These are phyloP conservation scores for Lepus timidus DNA, from an alignment of 2,113 vertebrate species.

Conservation along the genomic window DNA sequence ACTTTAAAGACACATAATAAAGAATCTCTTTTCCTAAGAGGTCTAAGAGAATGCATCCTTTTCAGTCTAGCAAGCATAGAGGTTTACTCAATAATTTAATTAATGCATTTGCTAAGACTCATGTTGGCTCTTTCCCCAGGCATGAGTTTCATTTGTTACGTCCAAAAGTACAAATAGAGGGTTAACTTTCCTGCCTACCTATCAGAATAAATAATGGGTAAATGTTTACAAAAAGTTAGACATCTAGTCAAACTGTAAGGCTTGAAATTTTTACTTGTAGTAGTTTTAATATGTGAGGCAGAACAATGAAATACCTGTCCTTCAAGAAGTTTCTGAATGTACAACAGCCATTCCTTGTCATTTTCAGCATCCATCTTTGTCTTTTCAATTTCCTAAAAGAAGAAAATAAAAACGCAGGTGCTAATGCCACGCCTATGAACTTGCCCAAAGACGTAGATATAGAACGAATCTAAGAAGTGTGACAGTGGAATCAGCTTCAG, in stretches of 20 bases:
- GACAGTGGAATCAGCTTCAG: neutral
- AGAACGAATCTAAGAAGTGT: neutral
- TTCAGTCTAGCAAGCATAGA: constrained; percentile 83
- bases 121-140: constrained; percentile 74
- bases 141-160: constrained; percentile 80
- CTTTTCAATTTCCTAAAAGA: constrained; percentile 87
- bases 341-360: constrained; percentile 92
- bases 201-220: constrained; percentile 63
- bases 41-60: constrained; percentile 86
- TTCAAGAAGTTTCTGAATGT: constrained; percentile 92
- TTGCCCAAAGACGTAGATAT: neutral
- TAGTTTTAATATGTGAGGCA: constrained; percentile 65
- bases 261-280: constrained; percentile 54
- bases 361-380: constrained; percentile 85
- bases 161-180: constrained; percentile 75
- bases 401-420: constrained; percentile 51
- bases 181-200: constrained; percentile 75
- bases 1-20: constrained; percentile 91
- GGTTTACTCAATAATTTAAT: constrained; percentile 88
- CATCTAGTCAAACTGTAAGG: constrained; percentile 40
- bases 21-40: constrained; percentile 87
- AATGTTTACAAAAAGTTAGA: constrained; percentile 63
- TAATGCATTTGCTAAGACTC: constrained; percentile 87
- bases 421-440: constrained; percentile 42
- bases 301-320: constrained; percentile 90